Percentiles rank a stretch among this genome's conserved stretches.
These are phyloP conservation scores for Pyrocephalus nanus DNA, from an alignment of 2,797 vertebrate genomes.

Conservation along the genomic window DNA sequence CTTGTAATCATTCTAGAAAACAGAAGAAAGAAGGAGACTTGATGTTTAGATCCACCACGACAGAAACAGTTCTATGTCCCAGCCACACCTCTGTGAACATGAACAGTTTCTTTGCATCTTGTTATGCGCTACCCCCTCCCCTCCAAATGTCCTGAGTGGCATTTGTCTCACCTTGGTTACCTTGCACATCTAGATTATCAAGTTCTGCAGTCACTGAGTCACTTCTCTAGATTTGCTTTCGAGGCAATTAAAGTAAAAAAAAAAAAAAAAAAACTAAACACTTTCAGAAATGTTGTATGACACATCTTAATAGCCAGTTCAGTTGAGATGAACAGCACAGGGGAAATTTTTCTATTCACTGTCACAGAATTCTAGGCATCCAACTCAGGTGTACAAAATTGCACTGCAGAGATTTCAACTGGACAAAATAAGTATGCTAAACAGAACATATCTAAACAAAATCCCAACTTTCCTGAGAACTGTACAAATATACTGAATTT, in stretches of 20 bases:
- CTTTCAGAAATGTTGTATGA: neutral
- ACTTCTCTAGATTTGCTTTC: neutral
- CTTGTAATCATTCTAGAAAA: slow-evolving; percentile 92
- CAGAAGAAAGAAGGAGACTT: neutral
- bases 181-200: neutral
- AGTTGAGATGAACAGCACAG: neutral
- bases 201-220: neutral
- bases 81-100: neutral
- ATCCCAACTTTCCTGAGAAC: neutral
- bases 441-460: neutral
- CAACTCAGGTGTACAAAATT: neutral
- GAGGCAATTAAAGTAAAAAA: neutral
- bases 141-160: neutral
- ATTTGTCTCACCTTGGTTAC: neutral
- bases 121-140: accelerated
- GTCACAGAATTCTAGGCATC: neutral
- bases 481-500: neutral
- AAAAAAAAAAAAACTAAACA: neutral
- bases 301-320: neutral
- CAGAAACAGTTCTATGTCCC: neutral
- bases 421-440: neutral
- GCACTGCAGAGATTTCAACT: neutral
- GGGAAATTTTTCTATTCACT: neutral
- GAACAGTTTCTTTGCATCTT: neutral
- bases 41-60: neutral